A percentile compares a stretch with the other conserved stretches of the same genome.
phyloP scores from a whole-genome alignment of 2,113 vertebrate genomes.

The Sander vitreus region DNA sequence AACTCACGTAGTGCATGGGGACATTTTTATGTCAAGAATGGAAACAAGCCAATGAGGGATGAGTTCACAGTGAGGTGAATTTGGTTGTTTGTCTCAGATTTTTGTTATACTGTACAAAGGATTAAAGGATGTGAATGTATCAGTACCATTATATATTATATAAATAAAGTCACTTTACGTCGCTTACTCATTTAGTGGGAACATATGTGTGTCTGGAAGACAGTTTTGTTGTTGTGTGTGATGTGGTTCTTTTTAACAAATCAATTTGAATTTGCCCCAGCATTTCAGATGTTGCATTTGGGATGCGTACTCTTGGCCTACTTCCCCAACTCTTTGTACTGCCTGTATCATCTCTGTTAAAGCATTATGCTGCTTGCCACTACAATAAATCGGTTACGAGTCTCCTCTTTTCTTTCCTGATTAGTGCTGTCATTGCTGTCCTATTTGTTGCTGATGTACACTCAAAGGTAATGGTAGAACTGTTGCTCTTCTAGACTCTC shows the following conservation, averaged over 20 bases:
- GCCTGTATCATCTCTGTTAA: neutral
- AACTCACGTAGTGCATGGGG: conserved; percentile 5
- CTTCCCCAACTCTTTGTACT: neutral
- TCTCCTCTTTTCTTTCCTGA: neutral
- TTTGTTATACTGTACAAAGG: neutral
- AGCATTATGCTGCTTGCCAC: neutral
- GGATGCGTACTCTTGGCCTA: neutral
- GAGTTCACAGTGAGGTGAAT: conserved; percentile 41
- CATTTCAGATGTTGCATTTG: neutral
- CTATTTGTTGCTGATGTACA: neutral
- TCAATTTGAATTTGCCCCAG: no score
- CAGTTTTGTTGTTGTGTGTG: no score
- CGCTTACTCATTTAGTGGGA: neutral
- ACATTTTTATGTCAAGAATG: conserved; percentile 19
- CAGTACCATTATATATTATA: neutral
- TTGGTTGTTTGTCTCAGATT: conserved; percentile 14
- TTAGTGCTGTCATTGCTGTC: neutral
- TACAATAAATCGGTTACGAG: neutral
- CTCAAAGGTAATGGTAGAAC: neutral
- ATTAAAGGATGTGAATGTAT: neutral
- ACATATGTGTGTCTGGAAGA: neutral
- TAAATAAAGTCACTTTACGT: neutral
- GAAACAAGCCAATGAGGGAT: conserved; percentile 11
- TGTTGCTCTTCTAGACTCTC: neutral
- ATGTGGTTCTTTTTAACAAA: no score